A percentile compares a stretch with the other conserved stretches of the same genome.
Evolutionary conservation across 2,888 invertebrate genomes (phyloP).

Genomic region (Ryuthela nishihirai): DNA sequence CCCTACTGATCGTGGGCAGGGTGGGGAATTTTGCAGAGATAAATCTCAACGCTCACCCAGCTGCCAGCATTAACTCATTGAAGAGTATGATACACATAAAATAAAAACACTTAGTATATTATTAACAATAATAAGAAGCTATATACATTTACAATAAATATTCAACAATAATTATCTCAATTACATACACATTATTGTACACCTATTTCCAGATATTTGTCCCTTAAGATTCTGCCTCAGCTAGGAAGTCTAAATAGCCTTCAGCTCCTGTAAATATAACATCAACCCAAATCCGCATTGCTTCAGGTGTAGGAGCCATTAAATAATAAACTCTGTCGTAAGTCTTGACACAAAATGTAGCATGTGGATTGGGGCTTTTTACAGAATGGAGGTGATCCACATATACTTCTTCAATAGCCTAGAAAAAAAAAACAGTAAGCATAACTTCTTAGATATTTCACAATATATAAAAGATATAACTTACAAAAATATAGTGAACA

Average conservation of each 20-base stretch:
- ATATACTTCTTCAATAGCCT: conserved; percentile 85
- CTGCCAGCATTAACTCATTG: too few relatives aligned
- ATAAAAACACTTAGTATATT: too few relatives aligned
- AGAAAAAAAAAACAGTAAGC: conserved; percentile 3
- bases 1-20: too few relatives aligned
- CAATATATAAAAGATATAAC: neutral
- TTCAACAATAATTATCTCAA: too few relatives aligned
- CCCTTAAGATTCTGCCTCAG: conserved; percentile 27
- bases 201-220: neutral
- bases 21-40: too few relatives aligned
- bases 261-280: conserved; percentile 90
- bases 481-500: neutral
- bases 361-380: conserved; percentile 82
- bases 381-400: conserved; percentile 87
- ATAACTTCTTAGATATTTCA: neutral
- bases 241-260: conserved; percentile 59
- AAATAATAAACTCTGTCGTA: conserved; percentile 82
- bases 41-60: too few relatives aligned
- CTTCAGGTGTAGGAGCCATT: conserved; percentile 85
- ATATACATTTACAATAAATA: too few relatives aligned
- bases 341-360: conserved; percentile 93
- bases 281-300: conserved; percentile 96
- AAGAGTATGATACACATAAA: too few relatives aligned
- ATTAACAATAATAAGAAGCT: too few relatives aligned
- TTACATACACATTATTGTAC: too few relatives aligned